Percentiles rank a stretch among this genome's conserved stretches.
These are phyloP conservation scores for Thereva unica DNA, from an alignment of 2,888 invertebrate genomes.

Conservation along the genomic window DNA sequence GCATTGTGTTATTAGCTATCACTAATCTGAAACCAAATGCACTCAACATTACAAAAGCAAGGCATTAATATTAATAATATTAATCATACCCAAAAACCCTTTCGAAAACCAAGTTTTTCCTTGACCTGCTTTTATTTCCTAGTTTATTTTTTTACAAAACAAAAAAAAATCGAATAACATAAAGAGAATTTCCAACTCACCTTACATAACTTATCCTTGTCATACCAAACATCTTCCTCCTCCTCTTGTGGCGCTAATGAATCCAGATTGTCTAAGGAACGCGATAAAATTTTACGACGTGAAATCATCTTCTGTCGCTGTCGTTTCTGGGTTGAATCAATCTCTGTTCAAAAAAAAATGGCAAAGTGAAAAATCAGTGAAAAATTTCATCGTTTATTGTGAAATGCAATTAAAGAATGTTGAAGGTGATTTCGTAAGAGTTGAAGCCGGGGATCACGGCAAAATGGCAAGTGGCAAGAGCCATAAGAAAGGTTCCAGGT, in stretches of 20 bases:
- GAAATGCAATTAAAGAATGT: slow-evolving; percentile 29
- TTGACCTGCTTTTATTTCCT: not conserved
- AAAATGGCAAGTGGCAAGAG: slow-evolving; percentile 9
- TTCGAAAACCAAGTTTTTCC: no score
- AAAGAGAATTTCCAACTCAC: slow-evolving; percentile 60
- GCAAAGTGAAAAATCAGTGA: not conserved
- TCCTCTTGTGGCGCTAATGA: slow-evolving; percentile 76
- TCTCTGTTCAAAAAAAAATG: slow-evolving; percentile 20
- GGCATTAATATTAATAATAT: no score
- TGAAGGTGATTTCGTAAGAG: slow-evolving; percentile 27
- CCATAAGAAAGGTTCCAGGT: not conserved
- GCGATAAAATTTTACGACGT: slow-evolving; percentile 85
- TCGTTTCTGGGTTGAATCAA: not conserved
- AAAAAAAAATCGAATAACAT: not conserved
- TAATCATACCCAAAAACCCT: no score
- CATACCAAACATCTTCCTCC: slow-evolving; percentile 93
- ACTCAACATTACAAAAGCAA: no score
- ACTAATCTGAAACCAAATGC: no score
- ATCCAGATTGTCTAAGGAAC: slow-evolving; percentile 85
- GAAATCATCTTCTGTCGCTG: slow-evolving; percentile 75
- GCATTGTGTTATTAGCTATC: no score
- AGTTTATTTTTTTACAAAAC: not conserved
- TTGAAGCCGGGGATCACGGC: not conserved
- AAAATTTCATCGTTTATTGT: slow-evolving; percentile 1
- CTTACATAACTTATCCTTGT: slow-evolving; percentile 91